Conservation (phyloP, 2,113 vertebrate species). For the Corythornis cristatus region DNA sequence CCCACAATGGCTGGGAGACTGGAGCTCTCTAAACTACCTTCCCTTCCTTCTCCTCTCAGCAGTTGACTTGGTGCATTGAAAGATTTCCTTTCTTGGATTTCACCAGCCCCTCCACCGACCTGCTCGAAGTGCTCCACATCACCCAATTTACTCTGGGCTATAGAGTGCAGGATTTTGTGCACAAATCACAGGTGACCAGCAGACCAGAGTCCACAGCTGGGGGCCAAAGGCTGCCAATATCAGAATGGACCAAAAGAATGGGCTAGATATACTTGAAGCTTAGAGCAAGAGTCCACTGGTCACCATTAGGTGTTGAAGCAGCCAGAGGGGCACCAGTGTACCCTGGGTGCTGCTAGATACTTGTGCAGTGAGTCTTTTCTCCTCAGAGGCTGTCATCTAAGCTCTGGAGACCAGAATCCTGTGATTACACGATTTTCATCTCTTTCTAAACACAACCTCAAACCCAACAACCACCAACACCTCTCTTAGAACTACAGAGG, state of each 20-base stretch:
- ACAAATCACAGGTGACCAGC: neutral
- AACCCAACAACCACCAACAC: neutral
- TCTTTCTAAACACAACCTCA: neutral
- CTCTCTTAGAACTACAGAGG: neutral
- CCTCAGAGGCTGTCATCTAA: neutral
- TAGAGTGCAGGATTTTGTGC: rapidly evolving
- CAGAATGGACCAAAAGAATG: neutral
- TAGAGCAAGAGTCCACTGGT: neutral
- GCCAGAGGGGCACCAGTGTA: neutral
- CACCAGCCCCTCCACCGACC: neutral
- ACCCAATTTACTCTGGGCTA: neutral
- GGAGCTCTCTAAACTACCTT: neutral
- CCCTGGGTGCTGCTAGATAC: neutral
- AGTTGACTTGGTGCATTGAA: neutral
- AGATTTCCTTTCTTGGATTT: neutral
- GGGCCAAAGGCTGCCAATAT: neutral
- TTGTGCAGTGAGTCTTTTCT: neutral
- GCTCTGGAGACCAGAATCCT: neutral
- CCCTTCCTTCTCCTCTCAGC: neutral
- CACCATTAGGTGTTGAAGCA: neutral
- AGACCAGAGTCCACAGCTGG: neutral
- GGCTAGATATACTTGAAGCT: neutral
- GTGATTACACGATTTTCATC: rapidly evolving
- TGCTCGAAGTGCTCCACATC: neutral
- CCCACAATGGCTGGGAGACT: rapidly evolving